Evolutionary conservation across 2,113 vertebrate genomes (phyloP).

Genomic region (Alligator sinensis): DNA sequence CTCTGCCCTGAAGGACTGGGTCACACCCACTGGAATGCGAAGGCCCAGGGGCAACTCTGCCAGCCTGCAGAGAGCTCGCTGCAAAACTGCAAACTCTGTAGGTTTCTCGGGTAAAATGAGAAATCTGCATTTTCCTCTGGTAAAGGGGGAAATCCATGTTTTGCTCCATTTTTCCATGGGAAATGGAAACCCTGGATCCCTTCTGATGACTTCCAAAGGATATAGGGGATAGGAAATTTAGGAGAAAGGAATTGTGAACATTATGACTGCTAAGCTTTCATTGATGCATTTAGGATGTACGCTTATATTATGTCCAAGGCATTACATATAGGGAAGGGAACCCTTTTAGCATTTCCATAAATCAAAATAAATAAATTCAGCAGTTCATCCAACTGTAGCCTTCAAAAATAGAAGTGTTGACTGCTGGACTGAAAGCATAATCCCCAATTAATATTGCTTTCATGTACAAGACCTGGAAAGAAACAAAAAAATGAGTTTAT

Average conservation of each 20-base stretch:
- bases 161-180: no score
- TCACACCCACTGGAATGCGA: no score
- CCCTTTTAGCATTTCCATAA: background rate
- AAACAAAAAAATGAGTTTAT: background rate
- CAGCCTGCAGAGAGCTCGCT: no score
- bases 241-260: background rate
- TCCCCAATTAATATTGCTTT: background rate
- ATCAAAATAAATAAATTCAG: constrained; percentile 6
- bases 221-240: background rate
- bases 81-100: no score
- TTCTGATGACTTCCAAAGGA: background rate
- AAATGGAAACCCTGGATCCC: no score
- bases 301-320: background rate
- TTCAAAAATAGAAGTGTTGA: background rate
- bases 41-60: no score
- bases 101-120: no score
- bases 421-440: background rate
- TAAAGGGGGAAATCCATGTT: no score
- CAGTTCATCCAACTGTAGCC: background rate
- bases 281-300: background rate
- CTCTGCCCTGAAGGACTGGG: no score
- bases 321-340: background rate
- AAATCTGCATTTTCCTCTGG: no score
- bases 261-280: background rate
- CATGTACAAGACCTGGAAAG: background rate